These are phyloP conservation scores for Vesta saturnalis DNA, from an alignment of 2,888 invertebrate species.

Conservation along the genomic window DNA sequence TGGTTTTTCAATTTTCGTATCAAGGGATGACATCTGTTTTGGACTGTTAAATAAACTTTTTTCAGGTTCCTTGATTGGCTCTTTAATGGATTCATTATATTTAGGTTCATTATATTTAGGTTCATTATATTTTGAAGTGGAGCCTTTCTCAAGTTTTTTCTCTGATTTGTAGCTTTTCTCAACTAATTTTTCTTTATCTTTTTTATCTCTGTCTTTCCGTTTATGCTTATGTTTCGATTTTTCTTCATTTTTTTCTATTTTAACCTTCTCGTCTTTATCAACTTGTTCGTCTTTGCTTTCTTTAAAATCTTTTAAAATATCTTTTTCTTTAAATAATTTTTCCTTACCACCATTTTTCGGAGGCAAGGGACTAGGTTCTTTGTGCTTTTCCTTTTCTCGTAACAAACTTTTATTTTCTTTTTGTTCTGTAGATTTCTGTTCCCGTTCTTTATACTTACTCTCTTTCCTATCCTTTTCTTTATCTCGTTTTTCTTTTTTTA, in stretches of 20 bases:
- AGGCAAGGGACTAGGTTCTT: slow-evolving; percentile 63
- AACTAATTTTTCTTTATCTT: slow-evolving; percentile 62
- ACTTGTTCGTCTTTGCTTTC: slow-evolving; percentile 57
- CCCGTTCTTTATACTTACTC: slow-evolving; percentile 56
- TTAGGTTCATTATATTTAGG: no score
- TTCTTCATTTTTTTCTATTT: slow-evolving; percentile 57
- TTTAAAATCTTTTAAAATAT: slow-evolving; percentile 55
- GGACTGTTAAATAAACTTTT: slow-evolving; percentile 48
- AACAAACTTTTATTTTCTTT: slow-evolving; percentile 43
- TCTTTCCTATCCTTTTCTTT: slow-evolving; percentile 70
- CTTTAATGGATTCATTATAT: slow-evolving; percentile 51
- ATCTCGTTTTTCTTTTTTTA: slow-evolving; percentile 70
- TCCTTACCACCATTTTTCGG: slow-evolving; percentile 67
- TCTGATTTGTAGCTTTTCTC: slow-evolving; percentile 52
- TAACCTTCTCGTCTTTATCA: slow-evolving; percentile 52
- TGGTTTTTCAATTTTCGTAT: slow-evolving; percentile 42
- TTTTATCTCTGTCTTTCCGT: slow-evolving; percentile 64
- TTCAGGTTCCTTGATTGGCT: slow-evolving; percentile 49
- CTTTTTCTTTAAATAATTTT: slow-evolving; percentile 62
- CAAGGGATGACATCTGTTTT: slow-evolving; percentile 32
- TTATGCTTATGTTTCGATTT: slow-evolving; percentile 66
- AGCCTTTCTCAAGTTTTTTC: slow-evolving; percentile 47
- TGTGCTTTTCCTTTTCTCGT: slow-evolving; percentile 53
- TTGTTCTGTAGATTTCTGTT: slow-evolving; percentile 49
- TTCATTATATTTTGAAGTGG: slow-evolving; percentile 26